Conservation (phyloP, 2,888 invertebrate genomes). For the Eupithecia subumbrata region DNA sequence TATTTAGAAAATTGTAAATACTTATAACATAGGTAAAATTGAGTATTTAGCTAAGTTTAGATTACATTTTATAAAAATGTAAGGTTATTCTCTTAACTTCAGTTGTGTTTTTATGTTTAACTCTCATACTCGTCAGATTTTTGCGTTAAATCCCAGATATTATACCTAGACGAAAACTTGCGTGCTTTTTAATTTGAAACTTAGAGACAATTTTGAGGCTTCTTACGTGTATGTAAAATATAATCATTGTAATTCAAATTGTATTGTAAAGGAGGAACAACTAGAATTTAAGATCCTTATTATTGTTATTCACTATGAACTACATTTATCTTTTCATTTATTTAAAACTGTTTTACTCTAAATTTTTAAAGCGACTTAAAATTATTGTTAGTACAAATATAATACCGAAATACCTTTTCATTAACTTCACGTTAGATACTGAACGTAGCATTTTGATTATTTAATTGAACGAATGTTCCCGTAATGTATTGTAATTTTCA, state of each 20-base stretch:
- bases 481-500: conserved; percentile 68
- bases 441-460: not conserved
- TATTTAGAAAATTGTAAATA: conserved; percentile 26
- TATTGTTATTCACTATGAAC: not conserved
- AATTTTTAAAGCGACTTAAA: not conserved
- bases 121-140: not conserved
- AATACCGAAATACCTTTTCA: not conserved
- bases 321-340: not conserved
- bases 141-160: not conserved
- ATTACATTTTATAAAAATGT: conserved; percentile 33
- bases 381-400: not conserved
- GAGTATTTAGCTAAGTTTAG: conserved; percentile 5
- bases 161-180: not conserved
- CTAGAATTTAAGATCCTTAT: conserved; percentile 64
- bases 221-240: conserved; percentile 15
- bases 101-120: not conserved
- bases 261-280: conserved; percentile 77
- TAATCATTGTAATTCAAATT: conserved; percentile 18
- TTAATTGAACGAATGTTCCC: conserved; percentile 47
- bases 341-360: not conserved
- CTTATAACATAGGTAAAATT: not conserved
- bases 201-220: conserved; percentile 10
- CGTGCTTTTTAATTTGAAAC: not conserved
- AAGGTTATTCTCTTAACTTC: not conserved
- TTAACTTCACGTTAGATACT: not conserved